A percentile compares a stretch with the other conserved stretches of the same genome.
These are phyloP conservation scores for Sphaerophoria taeniata DNA, from an alignment of 2,888 invertebrate genomes.

Conservation along the genomic window DNA sequence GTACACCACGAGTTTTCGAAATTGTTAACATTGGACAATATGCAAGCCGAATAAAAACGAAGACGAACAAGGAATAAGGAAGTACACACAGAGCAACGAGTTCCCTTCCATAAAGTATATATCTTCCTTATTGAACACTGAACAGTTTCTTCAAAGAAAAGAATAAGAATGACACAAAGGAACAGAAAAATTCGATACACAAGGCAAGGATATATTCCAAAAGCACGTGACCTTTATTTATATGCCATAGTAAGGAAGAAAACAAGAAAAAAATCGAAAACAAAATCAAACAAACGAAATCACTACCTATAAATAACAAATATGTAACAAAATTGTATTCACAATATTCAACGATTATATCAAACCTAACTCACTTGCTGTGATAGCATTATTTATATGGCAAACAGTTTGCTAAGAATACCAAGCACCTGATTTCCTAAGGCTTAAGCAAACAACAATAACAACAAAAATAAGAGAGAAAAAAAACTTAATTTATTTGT, in stretches of 20 bases:
- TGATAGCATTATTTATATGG: slow-evolving; percentile 44
- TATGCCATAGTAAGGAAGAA: too few relatives aligned
- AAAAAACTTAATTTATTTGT: slow-evolving; percentile 47
- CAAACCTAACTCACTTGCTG: slow-evolving; percentile 40
- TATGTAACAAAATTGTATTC: slow-evolving; percentile 30
- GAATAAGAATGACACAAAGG: neutral
- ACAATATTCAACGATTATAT: slow-evolving; percentile 40
- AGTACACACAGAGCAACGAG: too few relatives aligned
- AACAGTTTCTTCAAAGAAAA: neutral
- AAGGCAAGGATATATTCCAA: slow-evolving; percentile 2
- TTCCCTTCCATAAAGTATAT: too few relatives aligned
- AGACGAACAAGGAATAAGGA: too few relatives aligned
- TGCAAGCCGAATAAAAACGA: too few relatives aligned
- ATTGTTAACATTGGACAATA: too few relatives aligned
- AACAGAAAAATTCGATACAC: neutral
- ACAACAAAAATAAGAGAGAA: too few relatives aligned
- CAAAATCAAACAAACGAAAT: slow-evolving; percentile 11
- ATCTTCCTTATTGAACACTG: too few relatives aligned
- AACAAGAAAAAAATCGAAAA: neutral
- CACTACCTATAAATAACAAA: slow-evolving; percentile 46
- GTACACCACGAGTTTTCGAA: too few relatives aligned
- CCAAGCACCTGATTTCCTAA: slow-evolving; percentile 54
- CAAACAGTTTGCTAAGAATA: slow-evolving; percentile 45
- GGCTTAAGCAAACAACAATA: too few relatives aligned
- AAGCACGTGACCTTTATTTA: slow-evolving; percentile 30